A percentile compares a stretch with the other conserved stretches of the same genome.
These are phyloP conservation scores for Strongylocentrotus purpuratus DNA, from an alignment of 35 echinoderm and acorn worm species.

Conservation along the genomic window DNA sequence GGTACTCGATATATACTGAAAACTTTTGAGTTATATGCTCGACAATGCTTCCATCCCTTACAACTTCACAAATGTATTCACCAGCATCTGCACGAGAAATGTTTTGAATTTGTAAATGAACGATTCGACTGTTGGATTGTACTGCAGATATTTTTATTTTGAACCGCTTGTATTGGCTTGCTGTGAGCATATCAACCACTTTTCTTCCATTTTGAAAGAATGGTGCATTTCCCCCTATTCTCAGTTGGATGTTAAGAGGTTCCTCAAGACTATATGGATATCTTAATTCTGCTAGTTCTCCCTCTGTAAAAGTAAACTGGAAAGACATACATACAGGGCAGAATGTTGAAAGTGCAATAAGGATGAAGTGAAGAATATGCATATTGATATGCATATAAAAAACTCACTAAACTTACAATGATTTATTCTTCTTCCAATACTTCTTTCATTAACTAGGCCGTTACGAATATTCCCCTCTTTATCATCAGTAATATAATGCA, in stretches of 20 bases:
- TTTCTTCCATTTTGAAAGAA: not conserved
- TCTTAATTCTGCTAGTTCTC: slow-evolving; percentile 8
- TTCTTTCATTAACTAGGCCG: too few species aligned
- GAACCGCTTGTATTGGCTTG: not conserved
- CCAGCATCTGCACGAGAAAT: not conserved
- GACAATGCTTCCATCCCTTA: not conserved
- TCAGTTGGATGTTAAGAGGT: not conserved
- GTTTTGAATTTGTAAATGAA: not conserved
- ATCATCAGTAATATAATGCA: not conserved
- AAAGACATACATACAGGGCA: not conserved
- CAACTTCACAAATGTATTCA: not conserved
- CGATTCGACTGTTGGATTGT: not conserved
- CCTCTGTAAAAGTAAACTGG: slow-evolving; percentile 23
- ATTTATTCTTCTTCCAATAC: too few species aligned
- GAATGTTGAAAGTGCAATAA: not conserved
- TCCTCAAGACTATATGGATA: not conserved
- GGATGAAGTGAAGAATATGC: not conserved
- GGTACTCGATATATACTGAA: not conserved
- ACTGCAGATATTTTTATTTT: not conserved
- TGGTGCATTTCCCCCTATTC: not conserved
- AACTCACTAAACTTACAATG: not conserved
- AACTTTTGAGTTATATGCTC: not conserved
- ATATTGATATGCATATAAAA: not conserved
- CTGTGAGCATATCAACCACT: not conserved
- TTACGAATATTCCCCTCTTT: not conserved